Evolutionary conservation across 2,888 invertebrate genomes (phyloP), one percentile per base, ranked within the genome.

Genomic region (Eupeodes latifasciatus): DNA sequence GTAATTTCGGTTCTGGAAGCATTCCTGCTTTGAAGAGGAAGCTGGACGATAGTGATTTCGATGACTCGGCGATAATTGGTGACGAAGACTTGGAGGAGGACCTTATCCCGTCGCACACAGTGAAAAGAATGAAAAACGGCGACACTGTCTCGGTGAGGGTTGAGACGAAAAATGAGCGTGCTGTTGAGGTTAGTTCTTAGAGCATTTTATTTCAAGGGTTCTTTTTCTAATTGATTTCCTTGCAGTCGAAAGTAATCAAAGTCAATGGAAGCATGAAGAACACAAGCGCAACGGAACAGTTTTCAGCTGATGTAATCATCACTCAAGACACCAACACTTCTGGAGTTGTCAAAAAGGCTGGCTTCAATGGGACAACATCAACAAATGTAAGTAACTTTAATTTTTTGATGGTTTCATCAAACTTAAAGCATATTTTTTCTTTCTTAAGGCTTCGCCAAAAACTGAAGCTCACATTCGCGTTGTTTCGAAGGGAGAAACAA

Each of bases 11-110:
- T 6, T 5, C 64, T 5, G 85, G 79, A 14, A 83, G 83, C 1
- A 67, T 83, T 51, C 40, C 83, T 0, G 90, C 90, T 5, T 78
- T 93, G 16, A 95, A 95, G 89, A 93, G 94, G 19, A 94, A 94
- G 86, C 91, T 94, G 4, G 94, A 94, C 19, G 94, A 95, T 72
- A 94, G 94, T 16, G 95, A 95, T 88, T 94, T 94, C 1, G 95
- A 95, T 89, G 94, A 94, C 11, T 92, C 92, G 4, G 93, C 92
- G 55, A 93, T 93, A 14, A 92, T 93, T 11, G 94, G 91, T 19
- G 92, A 93, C 10, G 94, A 96, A 95, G 93, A 94, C 94, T 91
- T 94, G 93, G 90, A 96, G 95, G 93, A 94, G 92, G 90, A 93
- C 81, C 83, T 92, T 94, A 96, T 91, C 91, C 94, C 89, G 89